phyloP scores from a whole-genome alignment of 2,797 vertebrate genomes.

The Danio jaintianensis region DNA sequence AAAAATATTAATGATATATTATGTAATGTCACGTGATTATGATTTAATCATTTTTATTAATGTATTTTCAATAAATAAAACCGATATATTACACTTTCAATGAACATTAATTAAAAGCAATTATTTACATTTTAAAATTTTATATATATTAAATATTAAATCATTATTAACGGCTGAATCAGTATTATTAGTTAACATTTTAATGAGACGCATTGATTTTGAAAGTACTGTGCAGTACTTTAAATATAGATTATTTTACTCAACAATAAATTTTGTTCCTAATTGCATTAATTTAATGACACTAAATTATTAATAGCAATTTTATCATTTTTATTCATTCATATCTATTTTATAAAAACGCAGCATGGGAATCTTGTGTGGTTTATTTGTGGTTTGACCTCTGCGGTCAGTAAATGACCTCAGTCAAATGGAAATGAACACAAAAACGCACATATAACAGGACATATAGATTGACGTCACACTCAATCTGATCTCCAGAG shows the following conservation, averaged over 20 bases:
- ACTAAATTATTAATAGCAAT: background rate
- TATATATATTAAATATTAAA: no score
- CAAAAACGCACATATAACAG: background rate
- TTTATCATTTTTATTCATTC: background rate
- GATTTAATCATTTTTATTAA: no score
- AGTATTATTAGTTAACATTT: no score
- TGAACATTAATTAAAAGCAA: no score
- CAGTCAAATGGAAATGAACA: background rate
- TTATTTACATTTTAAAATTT: no score
- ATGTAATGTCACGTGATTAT: no score
- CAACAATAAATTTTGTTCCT: background rate
- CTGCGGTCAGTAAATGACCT: constrained; percentile 6
- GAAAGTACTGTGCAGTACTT: no score
- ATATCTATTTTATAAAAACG: background rate
- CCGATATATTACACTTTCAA: no score
- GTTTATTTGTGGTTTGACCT: constrained; percentile 3
- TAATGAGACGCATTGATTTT: no score
- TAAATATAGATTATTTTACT: background rate
- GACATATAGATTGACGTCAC: constrained; percentile 1
- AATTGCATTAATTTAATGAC: background rate
- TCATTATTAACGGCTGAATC: no score
- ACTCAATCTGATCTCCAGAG: constrained; percentile 31
- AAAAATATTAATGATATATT: no score
- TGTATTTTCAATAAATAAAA: no score
- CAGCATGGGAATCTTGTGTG: background rate